phyloP scores from a whole-genome alignment of 2,797 vertebrate genomes.

The Arvicola amphibius region DNA sequence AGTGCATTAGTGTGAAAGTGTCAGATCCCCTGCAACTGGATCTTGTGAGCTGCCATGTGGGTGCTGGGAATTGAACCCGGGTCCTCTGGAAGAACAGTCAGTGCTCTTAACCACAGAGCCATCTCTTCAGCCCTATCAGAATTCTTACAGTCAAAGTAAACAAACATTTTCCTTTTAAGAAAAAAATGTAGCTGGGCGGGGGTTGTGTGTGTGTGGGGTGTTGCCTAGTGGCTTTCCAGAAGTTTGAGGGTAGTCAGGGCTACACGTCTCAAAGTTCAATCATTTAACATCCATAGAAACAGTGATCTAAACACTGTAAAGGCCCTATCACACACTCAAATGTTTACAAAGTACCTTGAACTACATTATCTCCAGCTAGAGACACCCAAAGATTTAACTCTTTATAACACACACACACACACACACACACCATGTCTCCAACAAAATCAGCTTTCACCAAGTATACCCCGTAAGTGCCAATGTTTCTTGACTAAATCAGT shows the following conservation, averaged over 20 bases:
- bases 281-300: neutral
- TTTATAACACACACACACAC: too few relatives aligned
- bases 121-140: too few relatives aligned
- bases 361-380: neutral
- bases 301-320: neutral
- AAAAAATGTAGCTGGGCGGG: neutral
- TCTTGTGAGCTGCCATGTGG: too few relatives aligned
- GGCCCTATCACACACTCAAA: neutral
- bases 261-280: neutral
- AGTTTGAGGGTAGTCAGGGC: neutral
- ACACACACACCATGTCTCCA: too few relatives aligned
- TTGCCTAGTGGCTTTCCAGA: neutral
- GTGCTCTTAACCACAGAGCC: too few relatives aligned
- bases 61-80: too few relatives aligned
- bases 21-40: too few relatives aligned
- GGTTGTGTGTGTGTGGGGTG: neutral
- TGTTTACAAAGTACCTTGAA: neutral
- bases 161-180: neutral
- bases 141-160: neutral
- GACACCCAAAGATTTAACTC: neutral
- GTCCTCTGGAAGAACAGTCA: too few relatives aligned
- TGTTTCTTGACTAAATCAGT: neutral
- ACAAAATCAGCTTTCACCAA: neutral
- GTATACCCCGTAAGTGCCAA: neutral
- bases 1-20: too few relatives aligned